Evolutionary conservation across 2,113 vertebrate genomes (phyloP), one percentile per base, ranked within the genome.

Genomic region (Shinisaurus crocodilurus): DNA sequence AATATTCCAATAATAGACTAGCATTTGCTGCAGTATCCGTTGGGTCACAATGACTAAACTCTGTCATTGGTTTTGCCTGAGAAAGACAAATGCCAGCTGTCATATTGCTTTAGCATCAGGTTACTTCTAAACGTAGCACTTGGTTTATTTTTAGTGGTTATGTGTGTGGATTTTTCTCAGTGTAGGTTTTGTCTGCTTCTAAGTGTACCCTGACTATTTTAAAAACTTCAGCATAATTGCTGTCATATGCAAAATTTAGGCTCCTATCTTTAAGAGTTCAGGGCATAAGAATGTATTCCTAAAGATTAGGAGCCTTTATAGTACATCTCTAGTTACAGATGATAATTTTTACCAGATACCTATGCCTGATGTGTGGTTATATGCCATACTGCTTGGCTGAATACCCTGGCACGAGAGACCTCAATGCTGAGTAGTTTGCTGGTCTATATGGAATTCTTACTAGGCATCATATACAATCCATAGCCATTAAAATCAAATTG

Each of bases 41-140:
- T 43, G 77, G 88, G 32, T 27, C 0, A 12, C 48, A 63, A 15
- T 87, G 60, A 90, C 50, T 85, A 16, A 92, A 82, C 16, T 90
- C 54, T 80, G 87, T 80, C 91, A 80, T 82, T 88, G 85, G 32
- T 83, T 85, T 91, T 4, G 87, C 86, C 90, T 87, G 93, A 84
- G 88, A 94, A 91, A 94, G 95, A 95, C 81, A 43, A 95, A 85
- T 91, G 89, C 90, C 93, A 93, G 89, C 89, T 93, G 92, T 95
- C 92, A 34, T 85, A 67, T 82, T 93, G 8, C 79, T 86, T 93
- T 93, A 93, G 89, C 63, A 87, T 94, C 86, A 83, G 57, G 45
- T 91, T 94, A 50, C 92, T 69, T 93, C 57, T 92, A 90, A 92
- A 88, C 0, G 0, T 65, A 50, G 60, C 5, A 23, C 83, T 82